phyloP scores from a whole-genome alignment of 2,797 vertebrate species.

The Oreochromis grahami region DNA sequence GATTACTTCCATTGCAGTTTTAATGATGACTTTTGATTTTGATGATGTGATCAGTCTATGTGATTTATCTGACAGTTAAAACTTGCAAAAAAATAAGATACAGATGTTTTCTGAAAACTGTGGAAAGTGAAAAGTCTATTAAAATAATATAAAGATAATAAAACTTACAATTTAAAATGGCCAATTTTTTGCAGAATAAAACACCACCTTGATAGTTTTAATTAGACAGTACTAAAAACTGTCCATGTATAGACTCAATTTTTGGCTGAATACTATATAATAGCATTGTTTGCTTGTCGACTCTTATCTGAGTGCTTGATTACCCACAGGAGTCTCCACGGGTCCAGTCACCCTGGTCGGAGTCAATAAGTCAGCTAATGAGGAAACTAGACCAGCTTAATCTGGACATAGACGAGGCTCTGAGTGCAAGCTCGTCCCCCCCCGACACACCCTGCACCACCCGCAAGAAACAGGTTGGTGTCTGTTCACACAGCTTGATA shows the following conservation, averaged over 20 bases:
- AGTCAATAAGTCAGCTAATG: constrained; percentile 85
- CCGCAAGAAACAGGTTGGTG: constrained; percentile 74
- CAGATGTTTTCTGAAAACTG: not conserved
- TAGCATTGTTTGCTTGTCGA: not conserved
- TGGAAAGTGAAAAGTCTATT: not conserved
- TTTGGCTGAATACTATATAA: not conserved
- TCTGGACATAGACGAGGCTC: constrained; percentile 87
- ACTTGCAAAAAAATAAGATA: not conserved
- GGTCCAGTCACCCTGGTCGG: constrained; percentile 77
- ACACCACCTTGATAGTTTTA: not conserved
- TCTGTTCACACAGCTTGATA: not conserved
- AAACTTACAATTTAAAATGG: not conserved
- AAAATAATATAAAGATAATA: not conserved
- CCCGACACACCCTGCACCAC: constrained; percentile 72
- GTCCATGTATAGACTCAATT: accelerated
- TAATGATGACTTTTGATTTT: not conserved
- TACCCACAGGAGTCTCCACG: constrained; percentile 62
- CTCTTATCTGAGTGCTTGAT: not conserved
- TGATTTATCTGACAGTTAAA: not conserved
- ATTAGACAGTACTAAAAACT: not conserved
- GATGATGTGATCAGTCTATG: not conserved
- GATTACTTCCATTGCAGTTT: not conserved
- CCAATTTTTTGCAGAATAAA: not conserved
- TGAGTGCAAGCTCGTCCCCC: constrained; percentile 80
- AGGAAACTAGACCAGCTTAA: constrained; percentile 85